phyloP scores from a whole-genome alignment of 2,888 invertebrate genomes.

The Phorcus lineatus region DNA sequence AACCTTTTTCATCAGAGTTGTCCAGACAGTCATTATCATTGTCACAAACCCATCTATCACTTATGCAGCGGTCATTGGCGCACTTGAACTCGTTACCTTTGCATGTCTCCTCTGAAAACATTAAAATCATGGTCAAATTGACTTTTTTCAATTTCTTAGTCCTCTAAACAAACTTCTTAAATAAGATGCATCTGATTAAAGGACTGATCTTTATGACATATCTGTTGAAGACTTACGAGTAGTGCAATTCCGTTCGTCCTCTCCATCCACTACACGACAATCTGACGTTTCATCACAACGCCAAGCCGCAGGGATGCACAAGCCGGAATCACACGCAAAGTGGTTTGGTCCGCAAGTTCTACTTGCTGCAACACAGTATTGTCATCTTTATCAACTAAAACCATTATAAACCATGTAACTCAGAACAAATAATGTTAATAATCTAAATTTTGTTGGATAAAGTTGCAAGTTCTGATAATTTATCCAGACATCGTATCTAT shows the following conservation, averaged over 20 bases:
- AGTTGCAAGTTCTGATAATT: too few relatives aligned
- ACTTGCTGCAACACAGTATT: conserved; percentile 81
- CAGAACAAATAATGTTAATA: too few relatives aligned
- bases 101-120: conserved; percentile 80
- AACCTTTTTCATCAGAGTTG: not conserved
- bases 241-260: conserved; percentile 11
- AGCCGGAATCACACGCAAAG: conserved; percentile 89
- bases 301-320: conserved; percentile 88
- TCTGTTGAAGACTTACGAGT: not conserved
- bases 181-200: too few relatives aligned
- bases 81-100: conserved; percentile 94
- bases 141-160: not conserved
- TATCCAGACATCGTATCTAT: too few relatives aligned
- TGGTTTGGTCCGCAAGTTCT: conserved; percentile 90
- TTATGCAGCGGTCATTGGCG: conserved; percentile 87
- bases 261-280: conserved; percentile 31
- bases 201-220: too few relatives aligned
- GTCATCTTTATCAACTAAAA: too few relatives aligned
- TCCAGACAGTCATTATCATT: conserved; percentile 81
- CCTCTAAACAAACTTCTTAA: too few relatives aligned
- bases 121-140: not conserved
- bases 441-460: too few relatives aligned
- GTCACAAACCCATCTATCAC: conserved; percentile 89
- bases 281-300: conserved; percentile 41
- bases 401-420: too few relatives aligned